Evolutionary conservation across 53 echinoderm and acorn worm genomes (phyloP), one percentile per base, ranked within the genome.

Genomic region (Antedon mediterranea): DNA sequence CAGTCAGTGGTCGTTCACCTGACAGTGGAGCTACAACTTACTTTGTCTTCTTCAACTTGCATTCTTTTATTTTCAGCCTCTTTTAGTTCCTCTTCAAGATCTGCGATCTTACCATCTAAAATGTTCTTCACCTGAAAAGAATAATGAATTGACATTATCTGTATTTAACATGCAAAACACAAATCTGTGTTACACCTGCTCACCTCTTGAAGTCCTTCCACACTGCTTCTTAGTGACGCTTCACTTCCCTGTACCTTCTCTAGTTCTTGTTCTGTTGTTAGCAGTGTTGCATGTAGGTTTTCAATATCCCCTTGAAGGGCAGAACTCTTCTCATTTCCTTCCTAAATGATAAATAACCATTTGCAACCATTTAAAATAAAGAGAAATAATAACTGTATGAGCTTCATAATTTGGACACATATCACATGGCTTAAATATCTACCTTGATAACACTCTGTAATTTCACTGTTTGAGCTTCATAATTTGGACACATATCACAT

Each of bases 141-240:
- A 37, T 6, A 37, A 4, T 37, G 37, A 37, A 37, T 37, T 6
- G 4, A 4, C 4, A 37, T 4, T 37, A 37, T 11, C 37, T 37
- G 4, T 37, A 4, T 37, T 37, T 6, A 37, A 37, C 37, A 6
- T 6, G 4, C 4, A 37, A 37, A 37, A 37, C 4, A 37, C 37
- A 37, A 37, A 37, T 37, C 4, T 11, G 4, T 37, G 11, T 37
- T 37, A 37, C 4, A 11, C 37, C 11, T 37, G 8, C 43, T 74
- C 79, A 92, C 98, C 87, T 97, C 92, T 76, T 92, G 92, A 43
- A 92, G 72, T n/a, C 88, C 89, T 77, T 92, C 90, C 31, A 97
- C 84, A 73, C 90, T 92, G 34, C 85, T 85, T 81, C 87, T 86
- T 0, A 97, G 90, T 23, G 92, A 89, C 71, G 92, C 84, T 37